phyloP scores from a whole-genome alignment of 2,888 invertebrate species.

The Heteromurus nitidus region DNA sequence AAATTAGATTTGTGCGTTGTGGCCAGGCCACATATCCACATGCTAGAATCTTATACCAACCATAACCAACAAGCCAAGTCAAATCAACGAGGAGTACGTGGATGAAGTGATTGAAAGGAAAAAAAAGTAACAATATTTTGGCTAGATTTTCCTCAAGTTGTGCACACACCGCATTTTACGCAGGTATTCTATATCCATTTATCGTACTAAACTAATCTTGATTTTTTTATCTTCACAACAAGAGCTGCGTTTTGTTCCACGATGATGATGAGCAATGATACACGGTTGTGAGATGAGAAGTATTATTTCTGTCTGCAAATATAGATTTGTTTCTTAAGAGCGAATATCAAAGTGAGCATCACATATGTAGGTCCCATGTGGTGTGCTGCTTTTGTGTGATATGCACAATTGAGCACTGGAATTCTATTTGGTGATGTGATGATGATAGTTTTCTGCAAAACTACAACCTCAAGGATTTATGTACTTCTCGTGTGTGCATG shows the following conservation, averaged over 20 bases:
- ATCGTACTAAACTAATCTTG: background rate
- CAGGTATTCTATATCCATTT: background rate
- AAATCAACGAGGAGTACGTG: background rate
- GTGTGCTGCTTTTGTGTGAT: background rate
- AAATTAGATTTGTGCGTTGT: background rate
- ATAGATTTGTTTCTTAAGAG: background rate
- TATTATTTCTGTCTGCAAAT: conserved; percentile 39
- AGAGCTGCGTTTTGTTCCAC: background rate
- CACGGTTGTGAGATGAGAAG: conserved; percentile 28
- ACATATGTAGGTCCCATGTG: no score
- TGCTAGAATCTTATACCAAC: no score
- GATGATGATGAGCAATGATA: conserved; percentile 26
- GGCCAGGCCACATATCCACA: background rate
- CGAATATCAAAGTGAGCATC: no score
- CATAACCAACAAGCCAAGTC: background rate
- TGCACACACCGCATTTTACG: background rate
- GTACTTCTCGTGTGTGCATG: conserved; percentile 8
- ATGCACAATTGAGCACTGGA: conserved; percentile 14
- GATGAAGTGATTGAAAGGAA: conserved; percentile 29
- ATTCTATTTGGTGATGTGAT: conserved; percentile 12
- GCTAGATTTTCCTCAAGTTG: background rate
- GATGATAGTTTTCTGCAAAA: conserved; percentile 39
- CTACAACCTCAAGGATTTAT: background rate
- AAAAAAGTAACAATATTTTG: conserved; percentile 3
- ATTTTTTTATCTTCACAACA: background rate